Evolutionary conservation across 2,113 vertebrate genomes (phyloP), one percentile per base, ranked within the genome.

Genomic region (Charina bottae): DNA sequence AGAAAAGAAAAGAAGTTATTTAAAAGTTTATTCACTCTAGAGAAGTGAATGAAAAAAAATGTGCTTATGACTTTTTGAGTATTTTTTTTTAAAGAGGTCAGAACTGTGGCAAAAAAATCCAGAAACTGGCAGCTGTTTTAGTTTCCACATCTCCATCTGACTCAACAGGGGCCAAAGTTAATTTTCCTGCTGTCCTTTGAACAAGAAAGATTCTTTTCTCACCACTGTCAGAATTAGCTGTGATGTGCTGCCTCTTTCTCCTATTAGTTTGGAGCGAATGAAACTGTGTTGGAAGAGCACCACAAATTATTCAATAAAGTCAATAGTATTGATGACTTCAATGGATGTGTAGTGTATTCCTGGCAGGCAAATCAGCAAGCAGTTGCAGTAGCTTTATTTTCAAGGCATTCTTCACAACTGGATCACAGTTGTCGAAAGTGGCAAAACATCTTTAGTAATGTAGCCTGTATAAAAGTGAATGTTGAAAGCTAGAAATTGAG

Each of bases 181-280:
- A 90, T 93, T 46, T 0, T 26, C 4, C 88, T 11, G 19, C 60
- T 56, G 4, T 93, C 46, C 17, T 85, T 28, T 85, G n/a, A 87
- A 62, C 42, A 83, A 11, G 0, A 0, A 93, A 62, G 11, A 21
- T 90, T 55, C 46, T 95, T 93, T 58, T 87, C 1, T 62, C 21
- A 42, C 3, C 4, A 37, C 26, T 83, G 5, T 24, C 55, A 59
- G 33, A 91, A 93, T 91, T 68, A 91, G 0, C 37, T 93, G 19
- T 13, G 19, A 95, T 37, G 4, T 68, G 2, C 11, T 37, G 7
- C 78, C 53, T 90, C 42, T 91, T 89, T 91, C 46, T 89, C 91
- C 84, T 64, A 11, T 58, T 92, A 59, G 53, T 13, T 92, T 60
- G 13, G 92, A 93, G 15, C 1, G 87, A 92, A 93, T 78, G 78